Conservation (phyloP, 2,113 vertebrate genomes). For the Aythya baeri region DNA sequence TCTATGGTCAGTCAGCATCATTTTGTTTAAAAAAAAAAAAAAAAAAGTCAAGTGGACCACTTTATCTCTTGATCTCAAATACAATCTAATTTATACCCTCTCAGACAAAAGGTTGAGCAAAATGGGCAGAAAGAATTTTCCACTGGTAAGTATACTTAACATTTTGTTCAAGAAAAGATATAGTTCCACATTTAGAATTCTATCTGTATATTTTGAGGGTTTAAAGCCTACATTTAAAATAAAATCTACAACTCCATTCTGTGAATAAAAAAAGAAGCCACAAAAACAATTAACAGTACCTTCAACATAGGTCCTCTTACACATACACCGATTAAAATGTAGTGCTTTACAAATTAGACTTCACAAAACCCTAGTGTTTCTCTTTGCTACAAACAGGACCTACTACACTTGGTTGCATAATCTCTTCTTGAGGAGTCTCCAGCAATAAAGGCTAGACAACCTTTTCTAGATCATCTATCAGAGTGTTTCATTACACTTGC, state of each 20-base stretch:
- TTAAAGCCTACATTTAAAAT: neutral
- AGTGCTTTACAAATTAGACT: neutral
- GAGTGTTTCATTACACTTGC: neutral
- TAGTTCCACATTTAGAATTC: neutral
- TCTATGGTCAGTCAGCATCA: neutral
- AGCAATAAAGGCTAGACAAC: neutral
- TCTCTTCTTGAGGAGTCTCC: neutral
- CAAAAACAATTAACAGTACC: neutral
- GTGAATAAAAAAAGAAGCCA: neutral
- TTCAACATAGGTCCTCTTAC: neutral
- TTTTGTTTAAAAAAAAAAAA: neutral
- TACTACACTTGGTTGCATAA: neutral
- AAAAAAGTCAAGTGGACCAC: neutral
- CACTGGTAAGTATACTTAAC: neutral
- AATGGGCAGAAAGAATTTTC: neutral
- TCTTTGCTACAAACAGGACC: neutral
- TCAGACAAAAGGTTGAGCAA: neutral
- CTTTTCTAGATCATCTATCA: neutral
- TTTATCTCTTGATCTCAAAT: neutral
- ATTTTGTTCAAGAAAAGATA: neutral
- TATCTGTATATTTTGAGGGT: neutral
- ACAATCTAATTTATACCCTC: neutral
- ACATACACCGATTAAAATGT: neutral
- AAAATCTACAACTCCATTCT: neutral
- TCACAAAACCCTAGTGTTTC: neutral